A percentile compares a stretch with the other conserved stretches of the same genome.
phyloP scores from a whole-genome alignment of 2,888 invertebrate species.

The Gerris lacustris region DNA sequence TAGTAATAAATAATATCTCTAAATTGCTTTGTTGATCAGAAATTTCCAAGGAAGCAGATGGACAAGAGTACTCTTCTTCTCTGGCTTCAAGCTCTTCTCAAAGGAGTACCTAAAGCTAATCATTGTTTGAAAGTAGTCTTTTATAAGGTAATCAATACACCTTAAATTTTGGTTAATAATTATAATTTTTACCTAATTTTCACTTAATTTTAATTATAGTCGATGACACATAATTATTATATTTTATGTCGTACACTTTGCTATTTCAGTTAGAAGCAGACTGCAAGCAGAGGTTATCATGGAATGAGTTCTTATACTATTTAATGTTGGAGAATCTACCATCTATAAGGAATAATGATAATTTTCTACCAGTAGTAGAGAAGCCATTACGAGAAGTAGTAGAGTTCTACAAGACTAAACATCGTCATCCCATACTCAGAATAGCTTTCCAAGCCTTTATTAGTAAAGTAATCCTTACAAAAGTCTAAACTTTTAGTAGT shows the following conservation, averaged over 20 bases:
- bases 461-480: conserved; percentile 6
- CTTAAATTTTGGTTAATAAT: no score
- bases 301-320: not conserved
- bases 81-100: conserved; percentile 1
- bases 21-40: not conserved
- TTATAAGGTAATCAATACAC: not conserved
- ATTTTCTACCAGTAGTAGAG: conserved; percentile 6
- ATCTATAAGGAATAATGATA: not conserved
- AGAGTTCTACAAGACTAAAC: conserved; percentile 16
- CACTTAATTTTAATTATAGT: no score
- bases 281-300: conserved; percentile 1
- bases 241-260: no score
- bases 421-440: conserved; percentile 16
- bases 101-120: conserved; percentile 4
- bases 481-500: no score
- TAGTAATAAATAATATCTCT: no score
- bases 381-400: conserved; percentile 9
- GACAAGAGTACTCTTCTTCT: not conserved
- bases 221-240: no score
- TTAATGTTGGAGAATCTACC: conserved; percentile 6
- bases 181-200: no score
- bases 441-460: conserved; percentile 20
- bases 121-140: not conserved
- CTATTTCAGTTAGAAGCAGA: conserved; percentile 4
- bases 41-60: not conserved